A percentile compares a stretch with the other conserved stretches of the same genome.
Evolutionary conservation across 2,888 invertebrate genomes (phyloP).

Genomic region (Caradrina clavipalpis): DNA sequence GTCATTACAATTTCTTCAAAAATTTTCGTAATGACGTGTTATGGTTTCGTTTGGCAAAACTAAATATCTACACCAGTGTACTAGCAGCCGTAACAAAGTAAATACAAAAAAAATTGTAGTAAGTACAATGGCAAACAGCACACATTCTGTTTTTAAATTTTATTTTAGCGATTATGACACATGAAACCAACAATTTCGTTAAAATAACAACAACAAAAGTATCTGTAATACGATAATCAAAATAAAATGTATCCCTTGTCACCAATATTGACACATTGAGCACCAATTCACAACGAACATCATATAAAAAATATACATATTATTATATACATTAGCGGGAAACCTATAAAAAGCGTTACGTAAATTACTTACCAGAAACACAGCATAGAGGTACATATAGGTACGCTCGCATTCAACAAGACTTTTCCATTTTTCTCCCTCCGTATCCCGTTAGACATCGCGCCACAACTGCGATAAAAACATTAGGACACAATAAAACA

Average conservation of each 20-base stretch:
- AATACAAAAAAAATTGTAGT: no score
- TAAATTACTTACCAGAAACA: constrained; percentile 50
- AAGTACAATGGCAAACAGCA: no score
- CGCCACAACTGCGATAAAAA: constrained; percentile 68
- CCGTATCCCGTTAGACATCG: constrained; percentile 58
- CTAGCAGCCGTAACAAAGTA: no score
- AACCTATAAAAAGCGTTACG: constrained; percentile 41
- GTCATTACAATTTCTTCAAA: no score
- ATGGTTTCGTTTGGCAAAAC: no score
- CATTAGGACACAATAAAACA: constrained; percentile 80
- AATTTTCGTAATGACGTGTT: no score
- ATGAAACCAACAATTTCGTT: not conserved
- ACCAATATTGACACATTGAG: constrained; percentile 29
- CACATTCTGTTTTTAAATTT: not conserved
- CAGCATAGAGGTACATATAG: constrained; percentile 29
- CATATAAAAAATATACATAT: constrained; percentile 43
- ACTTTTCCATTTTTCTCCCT: constrained; percentile 80
- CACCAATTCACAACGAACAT: constrained; percentile 25
- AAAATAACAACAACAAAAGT: not conserved
- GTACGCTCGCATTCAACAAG: constrained; percentile 70
- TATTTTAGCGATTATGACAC: not conserved
- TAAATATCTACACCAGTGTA: no score
- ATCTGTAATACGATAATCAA: no score
- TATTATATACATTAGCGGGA: constrained; percentile 47
- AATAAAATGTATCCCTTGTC: constrained; percentile 22